Percentiles rank a stretch among this genome's conserved stretches.
Conservation (phyloP, 2,113 vertebrate genomes). For the Engystomops pustulosus region DNA sequence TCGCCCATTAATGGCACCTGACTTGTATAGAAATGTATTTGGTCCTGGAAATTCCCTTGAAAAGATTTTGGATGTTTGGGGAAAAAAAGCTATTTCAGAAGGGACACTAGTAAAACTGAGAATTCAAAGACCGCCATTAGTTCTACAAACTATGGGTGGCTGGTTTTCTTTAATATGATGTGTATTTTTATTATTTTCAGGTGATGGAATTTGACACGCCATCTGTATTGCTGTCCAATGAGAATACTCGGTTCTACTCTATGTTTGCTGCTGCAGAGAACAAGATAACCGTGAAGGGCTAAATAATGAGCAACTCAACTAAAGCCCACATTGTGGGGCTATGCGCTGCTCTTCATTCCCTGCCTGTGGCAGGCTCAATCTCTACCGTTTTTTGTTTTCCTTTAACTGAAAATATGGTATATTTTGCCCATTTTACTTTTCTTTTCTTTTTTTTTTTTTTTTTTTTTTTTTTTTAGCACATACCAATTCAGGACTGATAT, state of each 20-base stretch:
- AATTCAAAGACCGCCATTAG: too few relatives aligned
- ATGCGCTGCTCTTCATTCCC: constrained; percentile 61
- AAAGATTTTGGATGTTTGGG: too few relatives aligned
- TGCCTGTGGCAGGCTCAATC: constrained; percentile 72
- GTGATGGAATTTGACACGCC: constrained; percentile 96
- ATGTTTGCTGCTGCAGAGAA: constrained; percentile 91
- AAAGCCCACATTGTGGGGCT: constrained; percentile 40
- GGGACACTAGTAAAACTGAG: too few relatives aligned
- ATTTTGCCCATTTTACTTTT: constrained; percentile 72
- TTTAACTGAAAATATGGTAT: constrained; percentile 66
- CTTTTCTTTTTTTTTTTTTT: constrained; percentile 61
- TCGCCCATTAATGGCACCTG: too few relatives aligned
- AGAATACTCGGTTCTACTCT: constrained; percentile 90
- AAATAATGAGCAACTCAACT: constrained; percentile 63
- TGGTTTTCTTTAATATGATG: too few relatives aligned
- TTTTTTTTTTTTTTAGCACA: constrained; percentile 71
- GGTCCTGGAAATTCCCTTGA: too few relatives aligned
- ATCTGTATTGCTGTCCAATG: constrained; percentile 85
- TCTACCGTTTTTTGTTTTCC: constrained; percentile 62
- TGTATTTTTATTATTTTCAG: constrained; percentile 67
- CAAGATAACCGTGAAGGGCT: constrained; percentile 89
- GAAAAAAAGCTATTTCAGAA: too few relatives aligned
- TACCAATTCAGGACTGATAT: constrained; percentile 69
- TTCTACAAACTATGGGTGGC: too few relatives aligned
- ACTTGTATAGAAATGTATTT: too few relatives aligned